Evolutionary conservation across 2,888 invertebrate species (phyloP).

Genomic region (Lydus trimaculatus): DNA sequence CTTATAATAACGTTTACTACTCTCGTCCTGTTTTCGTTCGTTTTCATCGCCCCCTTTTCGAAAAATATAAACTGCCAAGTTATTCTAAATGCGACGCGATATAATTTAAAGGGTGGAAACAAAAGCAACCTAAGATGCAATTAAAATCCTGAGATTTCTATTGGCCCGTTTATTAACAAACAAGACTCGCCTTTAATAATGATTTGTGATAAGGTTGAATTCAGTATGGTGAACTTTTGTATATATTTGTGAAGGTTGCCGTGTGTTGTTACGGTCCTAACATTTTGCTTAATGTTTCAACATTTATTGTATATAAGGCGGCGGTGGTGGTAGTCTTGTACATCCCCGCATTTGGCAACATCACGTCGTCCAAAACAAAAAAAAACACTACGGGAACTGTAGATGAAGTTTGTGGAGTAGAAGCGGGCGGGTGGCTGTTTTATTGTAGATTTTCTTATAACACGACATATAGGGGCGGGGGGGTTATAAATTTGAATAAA

Average conservation of each 20-base stretch:
- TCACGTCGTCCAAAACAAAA: neutral
- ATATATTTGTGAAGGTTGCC: constrained; percentile 31
- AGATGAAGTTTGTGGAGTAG: neutral
- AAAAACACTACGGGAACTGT: neutral
- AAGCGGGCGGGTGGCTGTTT: constrained; percentile 11
- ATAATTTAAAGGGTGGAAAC: constrained; percentile 59
- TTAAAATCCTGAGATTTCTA: constrained; percentile 62
- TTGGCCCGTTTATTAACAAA: constrained; percentile 48
- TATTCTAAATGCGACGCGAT: constrained; percentile 40
- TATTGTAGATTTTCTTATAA: constrained; percentile 22
- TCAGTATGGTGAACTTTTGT: neutral
- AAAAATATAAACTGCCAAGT: constrained; percentile 22
- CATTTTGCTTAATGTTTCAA: constrained; percentile 56
- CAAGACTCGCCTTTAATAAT: neutral
- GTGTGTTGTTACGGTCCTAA: constrained; percentile 42
- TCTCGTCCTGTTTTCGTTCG: constrained; percentile 12
- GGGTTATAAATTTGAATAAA: constrained; percentile 21
- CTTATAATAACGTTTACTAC: no score
- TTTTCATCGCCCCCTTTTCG: neutral
- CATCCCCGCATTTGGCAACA: constrained; percentile 36
- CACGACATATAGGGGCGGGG: constrained; percentile 11
- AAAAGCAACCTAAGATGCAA: constrained; percentile 62
- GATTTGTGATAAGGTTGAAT: neutral
- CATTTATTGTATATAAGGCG: constrained; percentile 49
- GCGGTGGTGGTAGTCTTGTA: constrained; percentile 17